Evolutionary conservation across 35 echinoderm and acorn worm species (phyloP).

Genomic region (Apostichopus japonicus): DNA sequence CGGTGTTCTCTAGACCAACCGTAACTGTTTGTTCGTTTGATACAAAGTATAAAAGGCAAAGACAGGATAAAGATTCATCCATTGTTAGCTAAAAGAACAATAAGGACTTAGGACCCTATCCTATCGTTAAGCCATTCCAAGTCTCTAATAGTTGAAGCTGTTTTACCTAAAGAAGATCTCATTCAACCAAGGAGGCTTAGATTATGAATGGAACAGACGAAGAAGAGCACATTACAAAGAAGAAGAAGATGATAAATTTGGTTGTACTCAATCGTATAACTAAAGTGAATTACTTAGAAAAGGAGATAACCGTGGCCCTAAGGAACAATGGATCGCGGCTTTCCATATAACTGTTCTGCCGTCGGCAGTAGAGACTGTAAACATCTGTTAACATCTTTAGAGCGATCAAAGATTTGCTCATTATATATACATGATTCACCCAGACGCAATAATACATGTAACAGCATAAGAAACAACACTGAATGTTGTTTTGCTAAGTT

Average conservation of each 20-base stretch:
- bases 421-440: no score
- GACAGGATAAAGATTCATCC: not conserved
- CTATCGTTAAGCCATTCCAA: not conserved
- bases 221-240: not conserved
- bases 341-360: no score
- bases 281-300: not conserved
- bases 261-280: no score
- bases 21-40: not conserved
- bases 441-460: no score
- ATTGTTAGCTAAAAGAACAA: not conserved
- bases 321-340: not conserved
- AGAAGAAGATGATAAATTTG: not conserved
- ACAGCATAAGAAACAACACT: no score
- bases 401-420: no score
- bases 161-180: not conserved
- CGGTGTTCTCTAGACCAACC: not conserved
- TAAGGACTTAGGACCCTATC: not conserved
- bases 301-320: not conserved
- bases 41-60: not conserved
- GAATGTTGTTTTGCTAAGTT: no score
- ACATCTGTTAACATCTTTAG: no score
- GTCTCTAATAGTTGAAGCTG: not conserved
- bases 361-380: no score
- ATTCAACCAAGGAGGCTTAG: not conserved
- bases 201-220: not conserved